phyloP scores from a whole-genome alignment of 1,140 invertebrate species.

The Macrobrachium rosenbergii region DNA sequence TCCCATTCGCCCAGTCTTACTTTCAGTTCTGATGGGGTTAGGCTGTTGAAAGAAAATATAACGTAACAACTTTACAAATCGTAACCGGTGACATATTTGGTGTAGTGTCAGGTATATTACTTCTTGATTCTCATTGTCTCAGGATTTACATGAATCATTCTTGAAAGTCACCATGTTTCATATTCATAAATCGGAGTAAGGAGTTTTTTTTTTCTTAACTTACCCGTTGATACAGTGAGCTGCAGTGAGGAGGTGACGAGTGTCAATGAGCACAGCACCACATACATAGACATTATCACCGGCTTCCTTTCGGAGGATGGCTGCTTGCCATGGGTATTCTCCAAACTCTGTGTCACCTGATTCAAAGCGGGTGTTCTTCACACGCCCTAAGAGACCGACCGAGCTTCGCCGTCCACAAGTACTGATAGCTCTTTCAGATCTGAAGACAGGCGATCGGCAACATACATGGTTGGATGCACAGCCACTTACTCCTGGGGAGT shows the following conservation, averaged over 20 bases:
- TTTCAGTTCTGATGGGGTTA: constrained; percentile 80
- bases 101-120: not conserved
- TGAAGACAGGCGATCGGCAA: constrained; percentile 48
- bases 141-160: not conserved
- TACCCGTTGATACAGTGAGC: constrained; percentile 93
- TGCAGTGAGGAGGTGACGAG: constrained; percentile 87
- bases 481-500: constrained; percentile 5
- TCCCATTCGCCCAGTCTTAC: constrained; percentile 95
- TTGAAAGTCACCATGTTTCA: not conserved
- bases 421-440: constrained; percentile 25
- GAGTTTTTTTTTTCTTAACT: constrained; percentile 69
- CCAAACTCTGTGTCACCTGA: constrained; percentile 61
- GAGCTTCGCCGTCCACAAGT: constrained; percentile 47
- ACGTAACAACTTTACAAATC: not conserved
- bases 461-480: constrained; percentile 43
- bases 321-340: constrained; percentile 85
- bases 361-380: constrained; percentile 52
- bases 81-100: not conserved
- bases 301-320: constrained; percentile 90
- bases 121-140: not conserved
- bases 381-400: constrained; percentile 45
- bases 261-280: constrained; percentile 88
- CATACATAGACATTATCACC: constrained; percentile 93
- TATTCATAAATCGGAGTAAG: not conserved
- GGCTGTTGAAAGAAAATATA: constrained; percentile 19